Base-by-base conservation (phyloP, 2,888 invertebrate species). In the Tanaodytes sp. region DNA sequence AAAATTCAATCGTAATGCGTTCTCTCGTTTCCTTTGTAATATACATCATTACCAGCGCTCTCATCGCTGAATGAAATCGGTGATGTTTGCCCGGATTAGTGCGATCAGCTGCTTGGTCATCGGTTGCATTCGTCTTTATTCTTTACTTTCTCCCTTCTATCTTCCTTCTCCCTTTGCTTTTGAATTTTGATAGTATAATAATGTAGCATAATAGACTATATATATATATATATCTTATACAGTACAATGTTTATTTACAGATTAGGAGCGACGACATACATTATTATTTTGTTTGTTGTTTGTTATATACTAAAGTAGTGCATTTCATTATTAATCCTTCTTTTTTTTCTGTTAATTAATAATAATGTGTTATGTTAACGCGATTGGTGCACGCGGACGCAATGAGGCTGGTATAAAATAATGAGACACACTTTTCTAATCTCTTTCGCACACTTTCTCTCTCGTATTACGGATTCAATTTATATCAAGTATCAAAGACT, bases 201-300 rank as follows among this genome's bases (percentile, higher is more conserved):
- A 52, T 51, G 39, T 36, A 55, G 49, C 59, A 58, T 70, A 70
- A 63, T 65, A 70, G 54, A 64, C 57, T 70, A 61, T 61, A 52
- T 71, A 52, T 58, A n/a, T n/a, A 55, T 68, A 58, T 65, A 65
- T 72, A 52, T 69, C 79, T 83, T 81, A 81, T 80, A 81, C 80
- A 77, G 75, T 83, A 83, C 79, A 83, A 77, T 80, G 75, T 84
- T 84, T 84, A 84, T 84, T 84, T 84, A 84, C 84, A 84, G 82
- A 83, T 80, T 83, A 82, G 80, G 82, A 82, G 79, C 82, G 82
- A 82, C 79, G 81, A 84, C 82, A 83, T 84, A 83, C 80, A 84
- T 72, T 82, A 81, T 81, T 82, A 73, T 77, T 74, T 75, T 66
- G 79, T 62, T 58, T 64, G 49, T 64, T 64, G 46, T 62, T 64